These are phyloP conservation scores for Chrysaora quinquecirrha DNA, from an alignment of 30 jellyfish, hydroid and myxozoan species.

Conservation along the genomic window DNA sequence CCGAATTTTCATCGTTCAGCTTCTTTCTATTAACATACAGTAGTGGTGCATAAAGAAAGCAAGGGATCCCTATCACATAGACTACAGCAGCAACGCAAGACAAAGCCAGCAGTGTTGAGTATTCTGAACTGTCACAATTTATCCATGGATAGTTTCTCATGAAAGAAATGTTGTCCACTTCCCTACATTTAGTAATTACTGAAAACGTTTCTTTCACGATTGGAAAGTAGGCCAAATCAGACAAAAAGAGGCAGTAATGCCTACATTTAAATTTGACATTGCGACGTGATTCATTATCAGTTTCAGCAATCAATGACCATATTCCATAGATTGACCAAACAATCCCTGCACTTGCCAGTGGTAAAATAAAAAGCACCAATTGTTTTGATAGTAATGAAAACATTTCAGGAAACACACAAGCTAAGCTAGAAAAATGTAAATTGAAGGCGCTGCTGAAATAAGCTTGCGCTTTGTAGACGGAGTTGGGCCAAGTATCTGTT, in stretches of 20 bases:
- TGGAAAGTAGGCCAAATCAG: slow-evolving; percentile 66
- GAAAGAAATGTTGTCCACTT: slow-evolving; percentile 23
- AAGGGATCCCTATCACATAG: slow-evolving; percentile 51
- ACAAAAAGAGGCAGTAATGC: slow-evolving; percentile 19
- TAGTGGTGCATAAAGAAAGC: slow-evolving; percentile 37
- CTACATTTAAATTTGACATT: slow-evolving; percentile 10
- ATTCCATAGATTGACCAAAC: slow-evolving; percentile 3
- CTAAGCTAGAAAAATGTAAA: slow-evolving; percentile 47
- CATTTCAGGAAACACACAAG: slow-evolving; percentile 19
- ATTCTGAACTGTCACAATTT: slow-evolving; percentile 12
- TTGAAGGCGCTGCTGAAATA: slow-evolving; percentile 44
- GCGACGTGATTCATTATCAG: background rate
- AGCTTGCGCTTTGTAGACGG: slow-evolving; percentile 32
- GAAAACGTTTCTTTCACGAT: slow-evolving; percentile 17
- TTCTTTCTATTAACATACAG: slow-evolving; percentile 20
- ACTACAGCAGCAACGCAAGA: slow-evolving; percentile 20
- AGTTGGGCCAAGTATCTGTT: slow-evolving; percentile 53
- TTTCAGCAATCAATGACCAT: background rate
- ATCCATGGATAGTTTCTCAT: slow-evolving; percentile 45
- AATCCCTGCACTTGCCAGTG: background rate
- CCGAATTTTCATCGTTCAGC: slow-evolving; percentile 12
- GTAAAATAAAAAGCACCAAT: background rate
- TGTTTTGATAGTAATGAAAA: background rate
- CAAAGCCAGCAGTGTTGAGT: slow-evolving; percentile 9
- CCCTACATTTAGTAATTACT: slow-evolving; percentile 33